Base-by-base conservation (phyloP, 2,797 vertebrate genomes). In the Erethizon dorsatum region DNA sequence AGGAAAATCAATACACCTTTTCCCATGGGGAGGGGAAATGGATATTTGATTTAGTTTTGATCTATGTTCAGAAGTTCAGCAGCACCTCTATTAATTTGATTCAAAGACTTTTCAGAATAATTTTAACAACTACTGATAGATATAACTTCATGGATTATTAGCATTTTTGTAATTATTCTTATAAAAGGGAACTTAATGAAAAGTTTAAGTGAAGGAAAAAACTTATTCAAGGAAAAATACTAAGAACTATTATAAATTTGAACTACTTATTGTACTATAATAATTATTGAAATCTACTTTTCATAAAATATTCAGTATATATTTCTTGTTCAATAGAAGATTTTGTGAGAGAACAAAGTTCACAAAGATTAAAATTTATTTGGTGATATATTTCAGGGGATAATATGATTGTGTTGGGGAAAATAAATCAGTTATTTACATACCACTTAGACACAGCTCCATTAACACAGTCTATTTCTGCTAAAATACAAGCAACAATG, bases 31-130 rank as follows among this genome's bases (percentile, higher is more conserved):
- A 5, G 22, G 0, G 2, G 14, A 69, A 56, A 20, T 95, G 37
- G 14, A 83, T 4, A 93, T 92, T 52, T 94, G 17, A 95, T 95
- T 96, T 91, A 88, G 85, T 90, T 96, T 85, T 37, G 8, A 88
- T 83, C 45, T 69, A 69, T 90, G 12, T 77, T 84, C 8, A 84
- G 6, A 90, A 83, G 15, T 90, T 97, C 41, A 93, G 18, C 17
- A 90, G 5, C 26, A 85, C 31, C 2, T 84, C 14, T 24, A 84
- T 83, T 59, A 71, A 47, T 92, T 96, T 90, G 37, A 92, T 92
- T 20, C 18, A 22, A 91, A 92, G 7, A 82, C 31, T 78, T 95
- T 95, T 95, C 26, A 83, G 18, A 92, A 69, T 82, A 63, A 89
- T 0, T 78, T 90, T 67, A 41, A 56, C 7, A 54, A 57, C 4